A percentile compares a stretch with the other conserved stretches of the same genome.
These are phyloP conservation scores for Rachycentron canadum DNA, from an alignment of 2,797 vertebrate species.

Conservation along the genomic window DNA sequence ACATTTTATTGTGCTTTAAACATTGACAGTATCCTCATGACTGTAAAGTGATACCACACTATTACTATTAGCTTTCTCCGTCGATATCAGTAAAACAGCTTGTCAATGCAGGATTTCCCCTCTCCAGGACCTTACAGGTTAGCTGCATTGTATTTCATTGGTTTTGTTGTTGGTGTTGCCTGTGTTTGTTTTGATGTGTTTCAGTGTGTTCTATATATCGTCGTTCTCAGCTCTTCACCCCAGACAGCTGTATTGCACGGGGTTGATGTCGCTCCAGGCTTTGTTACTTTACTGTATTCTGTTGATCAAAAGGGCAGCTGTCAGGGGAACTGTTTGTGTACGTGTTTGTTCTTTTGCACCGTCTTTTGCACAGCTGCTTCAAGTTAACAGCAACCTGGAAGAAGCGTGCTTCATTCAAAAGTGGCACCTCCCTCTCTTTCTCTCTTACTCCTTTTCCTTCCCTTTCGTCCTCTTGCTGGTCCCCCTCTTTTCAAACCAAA, in stretches of 20 bases:
- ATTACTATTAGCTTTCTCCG: conserved; percentile 7
- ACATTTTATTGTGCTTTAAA: neutral
- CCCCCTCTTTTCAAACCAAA: conserved; percentile 81
- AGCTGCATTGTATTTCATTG: conserved; percentile 23
- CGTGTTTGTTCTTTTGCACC: conserved; percentile 45
- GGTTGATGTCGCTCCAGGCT: conserved; percentile 30
- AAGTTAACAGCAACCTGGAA: conserved; percentile 74
- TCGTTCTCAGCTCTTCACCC: conserved; percentile 26
- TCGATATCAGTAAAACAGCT: neutral
- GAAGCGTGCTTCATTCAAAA: conserved; percentile 74
- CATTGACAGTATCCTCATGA: neutral
- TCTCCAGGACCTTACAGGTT: conserved; percentile 21
- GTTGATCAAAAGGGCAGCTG: conserved; percentile 61
- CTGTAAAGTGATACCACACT: conserved; percentile 13
- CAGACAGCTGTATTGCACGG: conserved; percentile 23
- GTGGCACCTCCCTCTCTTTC: conserved; percentile 63
- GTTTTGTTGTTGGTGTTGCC: conserved; percentile 28
- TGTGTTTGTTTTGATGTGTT: conserved; percentile 30
- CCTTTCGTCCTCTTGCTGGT: conserved; percentile 52
- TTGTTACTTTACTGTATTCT: conserved; percentile 38
- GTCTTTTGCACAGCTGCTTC: conserved; percentile 79
- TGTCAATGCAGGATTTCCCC: conserved; percentile 2
- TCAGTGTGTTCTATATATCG: conserved; percentile 5
- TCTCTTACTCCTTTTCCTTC: conserved; percentile 37
- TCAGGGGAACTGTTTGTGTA: conserved; percentile 37